Percentiles rank a stretch among this genome's conserved stretches.
Evolutionary conservation across 2,113 vertebrate species (phyloP).

Genomic region (Otis tarda): DNA sequence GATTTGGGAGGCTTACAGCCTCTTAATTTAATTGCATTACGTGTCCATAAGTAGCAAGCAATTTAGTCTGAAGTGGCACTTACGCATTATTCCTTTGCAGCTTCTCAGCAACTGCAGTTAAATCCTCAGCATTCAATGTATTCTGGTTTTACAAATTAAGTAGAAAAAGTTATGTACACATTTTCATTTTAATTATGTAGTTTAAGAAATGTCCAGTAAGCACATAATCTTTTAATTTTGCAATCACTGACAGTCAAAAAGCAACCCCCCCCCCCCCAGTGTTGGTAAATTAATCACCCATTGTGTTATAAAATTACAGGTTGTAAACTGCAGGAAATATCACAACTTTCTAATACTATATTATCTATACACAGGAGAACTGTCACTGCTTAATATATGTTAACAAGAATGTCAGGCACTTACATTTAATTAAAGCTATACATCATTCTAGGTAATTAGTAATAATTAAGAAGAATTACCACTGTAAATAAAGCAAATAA

Average conservation of each 20-base stretch:
- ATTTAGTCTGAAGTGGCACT: slow-evolving; percentile 77
- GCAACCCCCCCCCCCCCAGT: neutral
- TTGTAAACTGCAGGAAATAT: neutral
- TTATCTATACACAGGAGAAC: neutral
- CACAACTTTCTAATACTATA: neutral
- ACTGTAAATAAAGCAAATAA: slow-evolving; percentile 64
- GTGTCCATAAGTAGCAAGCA: slow-evolving; percentile 70
- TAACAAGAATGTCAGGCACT: slow-evolving; percentile 66
- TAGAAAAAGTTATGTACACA: neutral
- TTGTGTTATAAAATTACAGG: neutral
- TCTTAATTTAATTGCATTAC: slow-evolving; percentile 76
- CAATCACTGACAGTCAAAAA: slow-evolving; percentile 11
- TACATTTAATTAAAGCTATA: slow-evolving; percentile 75
- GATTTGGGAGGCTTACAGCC: slow-evolving; percentile 52
- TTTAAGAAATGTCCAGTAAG: neutral
- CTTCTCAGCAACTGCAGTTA: slow-evolving; percentile 51
- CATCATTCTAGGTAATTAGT: slow-evolving; percentile 76
- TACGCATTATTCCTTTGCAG: slow-evolving; percentile 53
- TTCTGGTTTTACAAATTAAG: slow-evolving; percentile 7
- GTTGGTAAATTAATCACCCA: neutral
- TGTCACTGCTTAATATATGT: slow-evolving; percentile 52
- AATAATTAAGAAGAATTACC: slow-evolving; percentile 78
- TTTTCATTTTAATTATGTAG: slow-evolving; percentile 31
- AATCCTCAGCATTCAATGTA: slow-evolving; percentile 24
- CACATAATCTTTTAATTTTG: neutral